Evolutionary conservation across 2,113 vertebrate species (phyloP).

Genomic region (Saiga tatarica): DNA sequence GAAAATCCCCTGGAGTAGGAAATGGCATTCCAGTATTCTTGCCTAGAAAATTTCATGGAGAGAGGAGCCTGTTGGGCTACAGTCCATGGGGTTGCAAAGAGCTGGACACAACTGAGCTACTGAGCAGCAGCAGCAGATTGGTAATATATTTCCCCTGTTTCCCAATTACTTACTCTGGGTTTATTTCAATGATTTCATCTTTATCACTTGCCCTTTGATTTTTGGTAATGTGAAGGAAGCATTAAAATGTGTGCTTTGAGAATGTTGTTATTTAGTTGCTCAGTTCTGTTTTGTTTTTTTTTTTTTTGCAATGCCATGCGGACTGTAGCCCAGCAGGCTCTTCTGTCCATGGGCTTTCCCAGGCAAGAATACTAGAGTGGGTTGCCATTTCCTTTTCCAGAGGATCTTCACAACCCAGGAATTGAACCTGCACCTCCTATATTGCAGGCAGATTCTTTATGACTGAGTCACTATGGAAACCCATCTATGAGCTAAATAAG

Average conservation of each 20-base stretch:
- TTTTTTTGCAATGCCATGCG: accelerated
- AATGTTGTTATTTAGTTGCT: not conserved
- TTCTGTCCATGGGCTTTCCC: not conserved
- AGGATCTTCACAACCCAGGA: not conserved
- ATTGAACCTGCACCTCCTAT: not conserved
- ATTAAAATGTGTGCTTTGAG: not conserved
- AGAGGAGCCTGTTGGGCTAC: not conserved
- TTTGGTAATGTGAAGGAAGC: not conserved
- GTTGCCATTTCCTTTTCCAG: not conserved
- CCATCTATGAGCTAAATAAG: not conserved
- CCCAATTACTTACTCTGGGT: not conserved
- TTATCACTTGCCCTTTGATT: not conserved
- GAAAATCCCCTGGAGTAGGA: not conserved
- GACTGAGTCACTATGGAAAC: not conserved
- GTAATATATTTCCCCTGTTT: not conserved
- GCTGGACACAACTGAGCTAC: not conserved
- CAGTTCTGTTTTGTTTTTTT: not conserved
- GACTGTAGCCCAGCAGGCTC: not conserved
- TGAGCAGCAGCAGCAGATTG: not conserved
- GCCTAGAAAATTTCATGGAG: not conserved
- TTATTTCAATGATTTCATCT: not conserved
- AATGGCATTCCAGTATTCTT: not conserved
- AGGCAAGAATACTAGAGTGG: not conserved
- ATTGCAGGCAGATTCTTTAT: not conserved
- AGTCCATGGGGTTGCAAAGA: not conserved